A percentile compares a stretch with the other conserved stretches of the same genome.
Conservation (phyloP, 2,888 invertebrate genomes). For the Antheraea assamensis region DNA sequence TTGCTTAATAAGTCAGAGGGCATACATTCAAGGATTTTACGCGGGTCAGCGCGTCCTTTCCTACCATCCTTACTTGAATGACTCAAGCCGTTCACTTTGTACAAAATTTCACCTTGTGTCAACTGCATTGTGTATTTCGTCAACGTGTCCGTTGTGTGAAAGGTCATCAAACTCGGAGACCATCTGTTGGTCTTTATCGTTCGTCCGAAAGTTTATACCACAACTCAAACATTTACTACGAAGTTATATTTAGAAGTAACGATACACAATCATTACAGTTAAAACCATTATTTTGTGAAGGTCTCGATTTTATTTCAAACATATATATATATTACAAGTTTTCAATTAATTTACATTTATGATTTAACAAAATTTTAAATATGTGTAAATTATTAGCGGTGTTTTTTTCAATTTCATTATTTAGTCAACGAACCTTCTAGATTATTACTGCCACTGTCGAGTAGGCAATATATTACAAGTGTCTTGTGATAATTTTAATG, state of each 20-base stretch:
- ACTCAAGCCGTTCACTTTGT: constrained; percentile 66
- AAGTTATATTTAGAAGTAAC: constrained; percentile 6
- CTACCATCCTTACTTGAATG: constrained; percentile 58
- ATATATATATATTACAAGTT: too few relatives aligned
- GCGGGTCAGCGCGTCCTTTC: constrained; percentile 57
- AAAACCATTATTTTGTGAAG: neutral
- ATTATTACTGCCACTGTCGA: too few relatives aligned
- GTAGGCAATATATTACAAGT: too few relatives aligned
- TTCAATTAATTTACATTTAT: too few relatives aligned
- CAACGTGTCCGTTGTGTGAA: constrained; percentile 51
- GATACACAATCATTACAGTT: neutral
- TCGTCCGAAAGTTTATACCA: constrained; percentile 2
- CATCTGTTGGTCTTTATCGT: constrained; percentile 28
- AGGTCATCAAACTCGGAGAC: constrained; percentile 48
- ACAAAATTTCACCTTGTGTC: constrained; percentile 73
- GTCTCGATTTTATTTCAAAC: neutral
- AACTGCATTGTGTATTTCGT: constrained; percentile 60
- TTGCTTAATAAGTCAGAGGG: constrained; percentile 54
- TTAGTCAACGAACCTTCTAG: too few relatives aligned
- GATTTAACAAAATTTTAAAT: too few relatives aligned
- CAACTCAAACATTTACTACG: constrained; percentile 9
- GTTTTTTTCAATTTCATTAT: too few relatives aligned
- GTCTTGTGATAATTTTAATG: too few relatives aligned
- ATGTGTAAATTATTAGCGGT: too few relatives aligned
- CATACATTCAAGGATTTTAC: constrained; percentile 56